Evolutionary conservation across 2,888 invertebrate genomes (phyloP).

Genomic region (Scrobipalpa costella): DNA sequence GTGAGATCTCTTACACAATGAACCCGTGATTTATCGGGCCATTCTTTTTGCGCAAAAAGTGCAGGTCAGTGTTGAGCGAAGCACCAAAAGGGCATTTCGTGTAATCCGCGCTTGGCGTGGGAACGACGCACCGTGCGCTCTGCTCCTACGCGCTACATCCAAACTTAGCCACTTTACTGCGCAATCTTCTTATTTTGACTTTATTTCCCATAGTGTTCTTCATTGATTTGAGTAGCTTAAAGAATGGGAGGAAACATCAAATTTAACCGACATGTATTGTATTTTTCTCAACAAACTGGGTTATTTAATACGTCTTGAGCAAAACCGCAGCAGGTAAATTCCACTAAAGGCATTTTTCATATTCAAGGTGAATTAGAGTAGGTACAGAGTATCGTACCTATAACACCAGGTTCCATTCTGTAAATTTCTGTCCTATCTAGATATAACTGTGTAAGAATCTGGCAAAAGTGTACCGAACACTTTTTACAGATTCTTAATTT

Average conservation of each 20-base stretch:
- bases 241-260: constrained; percentile 17
- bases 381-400: neutral
- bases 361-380: neutral
- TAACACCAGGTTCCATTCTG: neutral
- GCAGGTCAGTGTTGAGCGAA: constrained; percentile 75
- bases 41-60: constrained; percentile 77
- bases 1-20: constrained; percentile 62
- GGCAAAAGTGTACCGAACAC: too few relatives aligned
- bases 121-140: constrained; percentile 69
- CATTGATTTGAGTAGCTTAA: constrained; percentile 14
- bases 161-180: constrained; percentile 20
- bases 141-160: constrained; percentile 26
- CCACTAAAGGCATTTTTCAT: neutral
- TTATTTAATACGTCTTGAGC: neutral
- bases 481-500: too few relatives aligned
- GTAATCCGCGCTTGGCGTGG: constrained; percentile 63
- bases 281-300: neutral
- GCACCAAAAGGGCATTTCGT: constrained; percentile 78
- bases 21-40: constrained; percentile 73
- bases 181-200: constrained; percentile 21
- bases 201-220: constrained; percentile 25
- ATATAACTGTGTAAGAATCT: too few relatives aligned
- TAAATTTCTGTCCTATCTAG: too few relatives aligned
- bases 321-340: neutral
- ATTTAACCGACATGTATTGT: neutral